phyloP scores from a whole-genome alignment of 2,113 vertebrate genomes.

The Lophochroa leadbeateri region DNA sequence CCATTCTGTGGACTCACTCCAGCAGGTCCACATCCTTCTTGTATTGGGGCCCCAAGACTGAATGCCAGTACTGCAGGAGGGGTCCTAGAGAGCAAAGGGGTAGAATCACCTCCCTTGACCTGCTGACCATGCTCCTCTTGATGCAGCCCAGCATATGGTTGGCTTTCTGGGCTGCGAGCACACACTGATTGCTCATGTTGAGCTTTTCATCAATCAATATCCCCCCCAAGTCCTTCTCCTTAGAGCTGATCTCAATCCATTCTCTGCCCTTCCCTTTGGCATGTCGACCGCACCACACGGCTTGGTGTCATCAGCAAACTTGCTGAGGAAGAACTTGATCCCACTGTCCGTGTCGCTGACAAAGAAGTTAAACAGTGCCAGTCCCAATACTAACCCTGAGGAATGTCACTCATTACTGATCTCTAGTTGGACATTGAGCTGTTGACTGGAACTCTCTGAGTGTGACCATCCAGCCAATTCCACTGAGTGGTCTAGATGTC shows the following conservation, averaged over 20 bases:
- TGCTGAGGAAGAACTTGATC: not conserved
- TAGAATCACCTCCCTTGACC: not conserved
- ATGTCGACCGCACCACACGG: not conserved
- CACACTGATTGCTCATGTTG: not conserved
- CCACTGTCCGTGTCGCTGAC: too few relatives aligned
- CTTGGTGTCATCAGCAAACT: not conserved
- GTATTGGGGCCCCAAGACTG: not conserved
- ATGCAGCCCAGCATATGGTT: not conserved
- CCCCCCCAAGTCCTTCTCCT: not conserved
- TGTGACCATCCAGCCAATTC: not conserved
- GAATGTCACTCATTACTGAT: not conserved
- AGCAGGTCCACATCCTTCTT: not conserved
- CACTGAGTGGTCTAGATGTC: not conserved
- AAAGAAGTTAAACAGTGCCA: not conserved
- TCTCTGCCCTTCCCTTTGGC: not conserved
- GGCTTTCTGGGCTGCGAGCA: not conserved
- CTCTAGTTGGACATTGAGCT: rapidly evolving
- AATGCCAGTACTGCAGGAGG: not conserved
- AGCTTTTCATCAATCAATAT: not conserved
- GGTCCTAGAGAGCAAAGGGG: not conserved
- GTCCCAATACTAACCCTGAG: not conserved
- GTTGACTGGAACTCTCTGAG: not conserved
- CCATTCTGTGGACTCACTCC: not conserved
- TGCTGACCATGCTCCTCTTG: not conserved
- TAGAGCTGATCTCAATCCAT: not conserved